These are phyloP conservation scores for Holacanthella duospinosa DNA, from an alignment of 2,888 invertebrate species.

Conservation along the genomic window DNA sequence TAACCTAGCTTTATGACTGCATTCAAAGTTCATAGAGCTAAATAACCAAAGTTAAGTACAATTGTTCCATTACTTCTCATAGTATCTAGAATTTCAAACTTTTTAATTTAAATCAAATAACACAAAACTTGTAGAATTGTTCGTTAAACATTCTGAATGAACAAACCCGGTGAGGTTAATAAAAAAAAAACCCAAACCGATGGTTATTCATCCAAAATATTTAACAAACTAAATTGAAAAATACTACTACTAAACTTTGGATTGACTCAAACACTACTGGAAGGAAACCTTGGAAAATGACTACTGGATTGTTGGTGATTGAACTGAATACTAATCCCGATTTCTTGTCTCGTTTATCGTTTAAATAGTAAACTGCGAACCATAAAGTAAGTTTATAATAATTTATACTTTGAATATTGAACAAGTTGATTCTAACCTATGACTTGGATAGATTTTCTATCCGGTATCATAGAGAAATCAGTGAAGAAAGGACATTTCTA, in stretches of 20 bases:
- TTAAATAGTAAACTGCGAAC: not conserved
- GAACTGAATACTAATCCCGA: no score
- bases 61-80: not conserved
- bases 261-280: not conserved
- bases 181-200: constrained; percentile 26
- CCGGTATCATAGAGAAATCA: no score
- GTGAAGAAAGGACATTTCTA: no score
- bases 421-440: no score
- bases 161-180: constrained; percentile 38
- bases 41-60: constrained; percentile 36
- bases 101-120: not conserved
- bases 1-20: constrained; percentile 37
- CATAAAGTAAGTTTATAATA: no score
- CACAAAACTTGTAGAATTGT: not conserved
- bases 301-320: no score
- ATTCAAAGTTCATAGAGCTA: constrained; percentile 32
- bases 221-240: no score
- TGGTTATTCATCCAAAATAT: constrained; percentile 19
- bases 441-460: no score
- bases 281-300: no score
- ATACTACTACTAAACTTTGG: not conserved
- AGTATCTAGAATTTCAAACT: not conserved
- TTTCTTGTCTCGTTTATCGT: no score
- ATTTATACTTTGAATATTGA: no score
- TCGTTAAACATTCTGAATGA: constrained; percentile 31